Conservation (phyloP, 2,888 invertebrate species). For the Tetranychus piercei region DNA sequence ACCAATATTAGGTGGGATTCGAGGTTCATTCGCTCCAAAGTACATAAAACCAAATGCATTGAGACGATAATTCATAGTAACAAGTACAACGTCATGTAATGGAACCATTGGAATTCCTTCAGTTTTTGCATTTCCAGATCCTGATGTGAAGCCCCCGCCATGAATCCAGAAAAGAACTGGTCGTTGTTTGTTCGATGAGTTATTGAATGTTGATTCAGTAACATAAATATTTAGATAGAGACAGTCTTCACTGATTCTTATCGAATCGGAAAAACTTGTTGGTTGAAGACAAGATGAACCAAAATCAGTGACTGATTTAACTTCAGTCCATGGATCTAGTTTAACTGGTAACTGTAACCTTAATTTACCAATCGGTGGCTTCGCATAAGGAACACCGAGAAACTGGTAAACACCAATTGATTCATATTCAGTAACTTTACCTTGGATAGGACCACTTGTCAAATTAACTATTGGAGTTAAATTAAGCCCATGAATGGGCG, state of each 20-base stretch:
- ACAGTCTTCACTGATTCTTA: constrained; percentile 47
- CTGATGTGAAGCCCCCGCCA: constrained; percentile 38
- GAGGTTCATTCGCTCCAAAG: constrained; percentile 36
- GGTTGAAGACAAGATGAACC: too few species aligned
- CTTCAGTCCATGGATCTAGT: too few species aligned
- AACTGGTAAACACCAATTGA: too few species aligned
- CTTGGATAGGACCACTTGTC: too few species aligned
- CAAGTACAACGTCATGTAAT: constrained; percentile 36
- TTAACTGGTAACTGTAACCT: too few species aligned
- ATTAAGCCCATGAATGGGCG: too few species aligned
- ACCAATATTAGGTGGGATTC: constrained; percentile 35
- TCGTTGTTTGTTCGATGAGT: neutral
- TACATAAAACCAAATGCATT: constrained; percentile 40
- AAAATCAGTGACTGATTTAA: too few species aligned
- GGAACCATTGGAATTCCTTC: constrained; percentile 37
- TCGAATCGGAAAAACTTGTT: too few species aligned
- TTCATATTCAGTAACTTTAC: too few species aligned
- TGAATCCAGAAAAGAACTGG: constrained; percentile 39
- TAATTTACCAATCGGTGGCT: too few species aligned
- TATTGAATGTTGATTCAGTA: neutral
- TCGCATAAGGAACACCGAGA: too few species aligned
- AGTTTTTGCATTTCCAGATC: constrained; percentile 34
- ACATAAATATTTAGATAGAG: constrained; percentile 53
- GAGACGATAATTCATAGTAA: constrained; percentile 40
- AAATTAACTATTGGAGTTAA: too few species aligned